Evolutionary conservation across 2,888 invertebrate species (phyloP).

Genomic region (Drosophila yooni): DNA sequence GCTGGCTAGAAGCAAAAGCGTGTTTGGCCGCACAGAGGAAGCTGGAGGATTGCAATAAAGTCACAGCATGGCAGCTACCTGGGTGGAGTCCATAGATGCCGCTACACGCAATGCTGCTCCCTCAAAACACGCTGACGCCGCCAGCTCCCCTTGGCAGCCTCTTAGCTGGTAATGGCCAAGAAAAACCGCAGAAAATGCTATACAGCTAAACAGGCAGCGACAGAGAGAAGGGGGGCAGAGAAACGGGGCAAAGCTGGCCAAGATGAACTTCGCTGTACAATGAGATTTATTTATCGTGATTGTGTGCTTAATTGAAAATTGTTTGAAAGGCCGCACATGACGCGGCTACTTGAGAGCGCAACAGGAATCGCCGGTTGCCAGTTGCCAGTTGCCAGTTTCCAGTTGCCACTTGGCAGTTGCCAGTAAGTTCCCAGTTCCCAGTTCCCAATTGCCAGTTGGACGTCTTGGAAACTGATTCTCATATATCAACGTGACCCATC

Average conservation of each 20-base stretch:
- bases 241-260: slow-evolving; percentile 17
- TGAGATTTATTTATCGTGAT: slow-evolving; percentile 81
- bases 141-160: not conserved
- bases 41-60: slow-evolving; percentile 59
- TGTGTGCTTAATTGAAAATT: slow-evolving; percentile 80
- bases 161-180: slow-evolving; percentile 19
- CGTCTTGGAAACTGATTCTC: slow-evolving; percentile 19
- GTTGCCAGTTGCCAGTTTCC: not conserved
- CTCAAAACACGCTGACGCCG: not conserved
- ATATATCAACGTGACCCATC: slow-evolving; percentile 70
- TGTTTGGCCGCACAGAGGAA: slow-evolving; percentile 64
- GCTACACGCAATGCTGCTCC: slow-evolving; percentile 13
- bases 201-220: slow-evolving; percentile 10
- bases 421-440: not conserved
- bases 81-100: slow-evolving; percentile 47
- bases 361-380: slow-evolving; percentile 56
- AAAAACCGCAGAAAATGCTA: slow-evolving; percentile 57
- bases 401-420: slow-evolving; percentile 1
- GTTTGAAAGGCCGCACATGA: slow-evolving; percentile 65
- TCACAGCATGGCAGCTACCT: slow-evolving; percentile 60
- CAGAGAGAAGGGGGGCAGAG: not conserved
- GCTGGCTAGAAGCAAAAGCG: slow-evolving; percentile 75
- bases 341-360: slow-evolving; percentile 61
- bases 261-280: slow-evolving; percentile 70
- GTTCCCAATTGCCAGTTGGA: not conserved